Base-by-base conservation (phyloP, 2,888 invertebrate genomes). In the Tipula lateralis region DNA sequence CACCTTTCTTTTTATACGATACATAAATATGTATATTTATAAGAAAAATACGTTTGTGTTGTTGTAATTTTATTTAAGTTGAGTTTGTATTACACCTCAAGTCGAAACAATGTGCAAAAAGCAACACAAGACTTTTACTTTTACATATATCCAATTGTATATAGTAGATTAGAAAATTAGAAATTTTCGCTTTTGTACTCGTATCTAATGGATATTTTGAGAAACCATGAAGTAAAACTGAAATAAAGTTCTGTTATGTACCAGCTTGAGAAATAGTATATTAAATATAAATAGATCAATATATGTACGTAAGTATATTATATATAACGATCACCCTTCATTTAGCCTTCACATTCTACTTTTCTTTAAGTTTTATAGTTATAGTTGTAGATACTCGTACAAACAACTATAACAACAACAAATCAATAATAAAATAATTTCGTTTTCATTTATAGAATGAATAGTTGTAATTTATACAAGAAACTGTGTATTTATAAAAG, bases 401-500 rank as follows among this genome's bases (percentile, higher is more conserved):
- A 5, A 36, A 36, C 36, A 44, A 2, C n/a, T 44, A n/a, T n/a
- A 66, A 66, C 66, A 66, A 66, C 24, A 66, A 66, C 66, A 66
- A 66, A 66, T 66, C 24, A 24, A 66, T 66, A 66, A 66, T 24
- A 66, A 66, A 66, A 66, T 24, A 66, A 24, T 66, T 66, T 66
- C 66, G 24, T 7, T 66, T 66, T 66, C 66, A 66, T 66, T 66
- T 66, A 12, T 66, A 66, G 24, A 66, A 66, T 66, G 66, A 66
- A 66, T 66, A 66, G 66, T 66, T 66, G 66, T 66, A 66, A 66
- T 24, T 66, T 66, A 24, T 66, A 66, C 66, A 66, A 66, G 66
- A 19, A 66, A 66, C 66, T 19, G 24, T 66, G 5, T 36, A 36
- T 9, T 9, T 32, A 32, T 36, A 36, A 44, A 44, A 66, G 66